Evolutionary conservation across 2,113 vertebrate genomes (phyloP), one percentile per base, ranked within the genome.

Genomic region (Porphyrio hochstetteri): DNA sequence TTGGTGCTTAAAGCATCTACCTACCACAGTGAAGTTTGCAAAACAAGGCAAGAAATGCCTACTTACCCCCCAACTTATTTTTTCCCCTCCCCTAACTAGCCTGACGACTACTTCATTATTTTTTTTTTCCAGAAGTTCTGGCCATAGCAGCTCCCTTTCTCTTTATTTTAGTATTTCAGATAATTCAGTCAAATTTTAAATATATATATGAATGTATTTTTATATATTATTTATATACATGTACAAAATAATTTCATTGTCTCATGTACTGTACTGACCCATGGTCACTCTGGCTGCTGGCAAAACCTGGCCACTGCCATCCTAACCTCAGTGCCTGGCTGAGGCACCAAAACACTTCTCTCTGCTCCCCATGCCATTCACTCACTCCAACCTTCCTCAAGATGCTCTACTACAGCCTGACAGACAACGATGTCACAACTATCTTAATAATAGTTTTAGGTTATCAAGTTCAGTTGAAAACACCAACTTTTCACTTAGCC

Each of bases 281-380:
- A 13, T 21, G 20, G 24, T 63, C 56, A 33, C 4, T 9, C 27
- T 42, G 61, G 65, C 27, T 78, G 24, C n/a, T 65, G n/a, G 20
- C 17, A 90, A 59, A 71, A 10, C 7, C 35, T 68, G 14, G 9
- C 29, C 35, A 69, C 11, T 3, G 7, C 44, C 24, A 53, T 31
- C 17, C 33, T 77, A 3, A 13, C 16, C 55, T 57, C 29, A 17
- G 23, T 0, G 0, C 38, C 35, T 64, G 35, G 5, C 29, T 63
- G n/a, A 5, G 5, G 5, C 8, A 29, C 24, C 35, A 53, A 53
- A 88, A 88, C 11, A 19, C 11, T 24, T 5, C 42, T 21, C 11
- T 9, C 8, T 21, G 0, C 23, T 64, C 14, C 7, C 18, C 13
- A 2, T 5, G 1, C 29, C 20, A 23, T n/a, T 53, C 14, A 9